Base-by-base conservation (phyloP, 1,140 invertebrate species). In the Nasonia giraulti region DNA sequence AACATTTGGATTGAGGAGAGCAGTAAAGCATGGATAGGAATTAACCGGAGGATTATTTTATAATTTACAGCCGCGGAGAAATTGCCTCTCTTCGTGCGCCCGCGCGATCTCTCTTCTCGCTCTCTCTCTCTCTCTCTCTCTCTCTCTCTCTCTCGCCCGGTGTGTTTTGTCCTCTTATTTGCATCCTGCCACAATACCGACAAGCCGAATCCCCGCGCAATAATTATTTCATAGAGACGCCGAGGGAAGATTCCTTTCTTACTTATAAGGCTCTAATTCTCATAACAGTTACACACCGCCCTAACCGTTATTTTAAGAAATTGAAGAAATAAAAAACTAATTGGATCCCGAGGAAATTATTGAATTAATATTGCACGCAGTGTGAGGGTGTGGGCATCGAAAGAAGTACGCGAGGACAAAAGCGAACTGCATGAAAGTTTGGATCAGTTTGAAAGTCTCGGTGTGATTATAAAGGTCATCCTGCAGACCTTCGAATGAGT, bases 31-130 rank as follows among this genome's bases (percentile, higher is more conserved):
- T 88, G 89, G 88, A 87, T 88, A 89, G 90, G 89, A 91, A 91
- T 91, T 91, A 92, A 92, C 89, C 89, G 88, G 86, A 87, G 90
- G 91, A 92, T 92, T 91, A 92, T 92, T 91, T 91, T 89, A 91
- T 91, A 91, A 92, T 92, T 92, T 92, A 91, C 90, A 91, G 88
- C 90, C 87, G 80, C 85, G 86, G 87, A 88, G 88, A 82, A 86
- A 89, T 89, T 89, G 88, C 88, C 87, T 87, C 85, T 88, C 87
- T 85, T 68, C 74, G 12, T 7, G 68, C 23, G 68, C 68, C 3
- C 74, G 37, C 8, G 74, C 37, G 74, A 6, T 37, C 33, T 37
- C 33, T 37, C 33, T 4, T 37, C 37, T 47, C 33, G 17, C n/a
- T 79, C 31, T 80, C 31, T 68, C 37, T 76, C 17, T 66, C 47